Percentiles rank a stretch among this genome's conserved stretches.
Evolutionary conservation across 2,888 invertebrate genomes (phyloP).

Genomic region (Apodemia mormo): DNA sequence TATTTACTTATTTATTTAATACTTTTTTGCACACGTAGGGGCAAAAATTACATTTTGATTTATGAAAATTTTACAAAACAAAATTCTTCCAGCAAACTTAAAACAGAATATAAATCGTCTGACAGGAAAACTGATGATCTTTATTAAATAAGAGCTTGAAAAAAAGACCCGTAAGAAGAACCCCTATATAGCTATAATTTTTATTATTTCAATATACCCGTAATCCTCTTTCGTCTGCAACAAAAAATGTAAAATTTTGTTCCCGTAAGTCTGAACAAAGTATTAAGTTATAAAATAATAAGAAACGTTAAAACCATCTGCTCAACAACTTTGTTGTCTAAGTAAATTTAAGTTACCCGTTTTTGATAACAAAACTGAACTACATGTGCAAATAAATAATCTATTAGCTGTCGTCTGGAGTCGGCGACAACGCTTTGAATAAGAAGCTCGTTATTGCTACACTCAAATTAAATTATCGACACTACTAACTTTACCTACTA

Average conservation of each 20-base stretch:
- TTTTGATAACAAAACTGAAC: not conserved
- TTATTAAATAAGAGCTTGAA: no score
- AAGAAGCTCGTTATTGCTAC: not conserved
- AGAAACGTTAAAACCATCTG: constrained; percentile 7
- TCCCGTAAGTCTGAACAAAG: not conserved
- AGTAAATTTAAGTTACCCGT: not conserved
- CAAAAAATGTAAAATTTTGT: not conserved
- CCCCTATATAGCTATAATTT: no score
- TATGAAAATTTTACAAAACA: no score
- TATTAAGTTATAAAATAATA: constrained; percentile 1
- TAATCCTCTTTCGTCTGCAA: no score
- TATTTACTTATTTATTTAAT: no score
- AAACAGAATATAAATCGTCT: no score
- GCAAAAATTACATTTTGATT: no score
- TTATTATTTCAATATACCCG: no score
- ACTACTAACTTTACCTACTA: not conserved
- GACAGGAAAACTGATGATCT: no score
- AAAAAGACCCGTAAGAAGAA: no score
- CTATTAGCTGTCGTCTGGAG: constrained; percentile 6
- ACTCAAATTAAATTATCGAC: not conserved
- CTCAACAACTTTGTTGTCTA: not conserved
- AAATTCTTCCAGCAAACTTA: no score
- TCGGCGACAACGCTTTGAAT: not conserved
- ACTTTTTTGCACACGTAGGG: no score
- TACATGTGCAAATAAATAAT: constrained; percentile 3